These are phyloP conservation scores for Drosophila mimetica DNA, from an alignment of 2,888 invertebrate species.

Conservation along the genomic window DNA sequence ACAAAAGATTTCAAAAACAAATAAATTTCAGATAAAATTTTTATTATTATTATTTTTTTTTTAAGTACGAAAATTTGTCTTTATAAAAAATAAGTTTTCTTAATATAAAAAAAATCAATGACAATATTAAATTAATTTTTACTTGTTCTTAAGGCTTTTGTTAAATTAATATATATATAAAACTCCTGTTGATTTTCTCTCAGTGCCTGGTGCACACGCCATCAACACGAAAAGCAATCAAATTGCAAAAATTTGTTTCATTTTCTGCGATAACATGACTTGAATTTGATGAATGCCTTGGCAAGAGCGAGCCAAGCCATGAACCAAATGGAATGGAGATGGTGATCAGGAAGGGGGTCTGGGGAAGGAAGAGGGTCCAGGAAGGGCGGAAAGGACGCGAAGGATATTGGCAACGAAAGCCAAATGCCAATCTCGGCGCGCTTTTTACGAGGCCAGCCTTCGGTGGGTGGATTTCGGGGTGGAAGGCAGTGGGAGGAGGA, in stretches of 20 bases:
- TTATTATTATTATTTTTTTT: no score
- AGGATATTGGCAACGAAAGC: conserved; percentile 75
- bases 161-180: no score
- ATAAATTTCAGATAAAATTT: no score
- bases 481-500: neutral
- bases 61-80: no score
- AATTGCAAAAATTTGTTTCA: conserved; percentile 79
- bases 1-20: no score
- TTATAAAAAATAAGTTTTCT: no score
- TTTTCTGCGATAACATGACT: conserved; percentile 79
- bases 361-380: neutral
- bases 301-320: conserved; percentile 46
- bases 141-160: no score
- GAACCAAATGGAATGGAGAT: conserved; percentile 9
- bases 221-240: conserved; percentile 78
- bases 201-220: conserved; percentile 36
- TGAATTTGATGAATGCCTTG: conserved; percentile 79
- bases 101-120: no score
- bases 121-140: no score
- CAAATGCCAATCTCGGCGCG: conserved; percentile 76
- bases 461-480: conserved; percentile 4
- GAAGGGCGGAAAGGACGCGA: conserved; percentile 43
- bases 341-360: neutral
- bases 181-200: neutral
- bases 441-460: conserved; percentile 60